Conservation (phyloP, 2,888 invertebrate genomes). For the Cacoxenus indagator region DNA sequence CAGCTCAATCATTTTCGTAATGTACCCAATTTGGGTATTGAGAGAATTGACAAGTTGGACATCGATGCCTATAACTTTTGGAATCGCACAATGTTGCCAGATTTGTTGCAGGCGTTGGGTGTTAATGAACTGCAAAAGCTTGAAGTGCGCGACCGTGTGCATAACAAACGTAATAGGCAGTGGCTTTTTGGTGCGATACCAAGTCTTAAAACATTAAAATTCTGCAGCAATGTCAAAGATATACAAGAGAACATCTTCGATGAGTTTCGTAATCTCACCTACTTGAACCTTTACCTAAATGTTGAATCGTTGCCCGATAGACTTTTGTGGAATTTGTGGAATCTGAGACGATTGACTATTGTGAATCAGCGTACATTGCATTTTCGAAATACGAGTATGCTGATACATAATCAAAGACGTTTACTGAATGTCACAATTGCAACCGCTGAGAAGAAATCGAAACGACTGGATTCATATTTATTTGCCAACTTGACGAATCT, state of each 20-base stretch:
- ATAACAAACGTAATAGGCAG: not conserved
- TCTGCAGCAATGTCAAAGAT: conserved; percentile 34
- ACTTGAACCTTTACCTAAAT: conserved; percentile 37
- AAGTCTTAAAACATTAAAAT: conserved; percentile 42
- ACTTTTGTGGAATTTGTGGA: conserved; percentile 39
- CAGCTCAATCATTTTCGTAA: conserved; percentile 30
- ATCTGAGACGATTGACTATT: conserved; percentile 41
- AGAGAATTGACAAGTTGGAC: conserved; percentile 43
- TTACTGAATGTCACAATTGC: conserved; percentile 43
- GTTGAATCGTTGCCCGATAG: conserved; percentile 38
- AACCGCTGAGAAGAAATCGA: conserved; percentile 19
- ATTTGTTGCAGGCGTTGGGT: conserved; percentile 41
- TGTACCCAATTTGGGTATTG: conserved; percentile 45
- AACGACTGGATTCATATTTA: conserved; percentile 63
- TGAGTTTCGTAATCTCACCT: conserved; percentile 39
- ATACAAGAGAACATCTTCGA: conserved; percentile 44
- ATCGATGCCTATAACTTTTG: conserved; percentile 52
- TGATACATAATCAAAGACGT: conserved; percentile 37
- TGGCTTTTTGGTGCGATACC: conserved; percentile 49
- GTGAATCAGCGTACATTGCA: conserved; percentile 40
- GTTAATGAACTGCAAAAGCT: conserved; percentile 38
- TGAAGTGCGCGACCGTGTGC: conserved; percentile 44
- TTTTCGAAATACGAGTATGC: conserved; percentile 38
- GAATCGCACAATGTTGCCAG: conserved; percentile 43
- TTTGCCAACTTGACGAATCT: conserved; percentile 75